Conservation (phyloP, 2,113 vertebrate species). For the Hiodon alosoides region DNA sequence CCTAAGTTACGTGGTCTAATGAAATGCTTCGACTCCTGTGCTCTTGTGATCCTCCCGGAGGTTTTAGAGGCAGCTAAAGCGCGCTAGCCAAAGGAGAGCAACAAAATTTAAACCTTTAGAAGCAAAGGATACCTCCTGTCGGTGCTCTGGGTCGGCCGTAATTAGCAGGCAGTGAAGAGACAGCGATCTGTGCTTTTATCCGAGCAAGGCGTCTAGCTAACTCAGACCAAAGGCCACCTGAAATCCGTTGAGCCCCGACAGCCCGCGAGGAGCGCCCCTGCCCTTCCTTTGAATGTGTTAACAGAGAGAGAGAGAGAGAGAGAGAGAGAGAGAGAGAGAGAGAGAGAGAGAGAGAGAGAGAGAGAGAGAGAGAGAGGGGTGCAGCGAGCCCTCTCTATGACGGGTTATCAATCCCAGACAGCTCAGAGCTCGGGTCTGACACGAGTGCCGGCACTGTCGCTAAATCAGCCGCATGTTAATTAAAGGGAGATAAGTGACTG, state of each 20-base stretch:
- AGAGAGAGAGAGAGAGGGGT: not conserved
- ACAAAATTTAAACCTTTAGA: not conserved
- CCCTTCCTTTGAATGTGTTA: not conserved
- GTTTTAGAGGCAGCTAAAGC: not conserved
- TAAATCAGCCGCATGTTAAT: conserved; percentile 26
- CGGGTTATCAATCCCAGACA: not conserved
- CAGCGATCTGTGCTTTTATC: not conserved
- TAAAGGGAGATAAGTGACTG: conserved; percentile 23
- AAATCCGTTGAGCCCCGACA: not conserved
- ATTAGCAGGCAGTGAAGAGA: not conserved
- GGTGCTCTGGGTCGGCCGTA: not conserved
- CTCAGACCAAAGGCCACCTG: not conserved
- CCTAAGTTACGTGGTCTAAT: too few species aligned
- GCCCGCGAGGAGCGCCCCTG: not conserved
- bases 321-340: not conserved
- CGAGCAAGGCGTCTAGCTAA: not conserved
- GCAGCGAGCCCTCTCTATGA: too few species aligned
- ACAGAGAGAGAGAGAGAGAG: not conserved
- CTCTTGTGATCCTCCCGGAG: not conserved
- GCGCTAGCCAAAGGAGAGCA: not conserved
- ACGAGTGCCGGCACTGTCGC: not conserved
- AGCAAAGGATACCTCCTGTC: not conserved
- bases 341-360: not conserved
- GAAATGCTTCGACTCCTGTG: too few species aligned
- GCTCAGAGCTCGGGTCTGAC: not conserved